Conservation (phyloP, 2,797 vertebrate genomes). For the Mycteria americana region DNA sequence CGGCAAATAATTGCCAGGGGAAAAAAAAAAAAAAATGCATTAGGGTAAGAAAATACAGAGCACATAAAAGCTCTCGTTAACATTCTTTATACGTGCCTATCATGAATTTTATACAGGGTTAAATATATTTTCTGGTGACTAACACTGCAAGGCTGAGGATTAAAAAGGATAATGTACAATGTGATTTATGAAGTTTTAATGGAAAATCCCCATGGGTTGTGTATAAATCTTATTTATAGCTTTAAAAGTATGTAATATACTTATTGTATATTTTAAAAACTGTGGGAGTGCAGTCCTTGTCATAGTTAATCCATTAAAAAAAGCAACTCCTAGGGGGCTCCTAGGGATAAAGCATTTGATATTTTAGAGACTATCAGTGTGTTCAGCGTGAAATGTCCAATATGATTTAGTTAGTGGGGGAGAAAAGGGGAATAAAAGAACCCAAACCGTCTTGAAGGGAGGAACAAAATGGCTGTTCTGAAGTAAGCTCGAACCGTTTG, state of each 20-base stretch:
- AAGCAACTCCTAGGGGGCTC: conserved; percentile 47
- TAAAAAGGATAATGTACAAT: conserved; percentile 71
- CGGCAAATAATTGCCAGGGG: conserved; percentile 13
- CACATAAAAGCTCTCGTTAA: conserved; percentile 50
- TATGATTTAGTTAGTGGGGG: not conserved
- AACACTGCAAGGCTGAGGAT: conserved; percentile 63
- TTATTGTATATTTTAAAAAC: conserved; percentile 73
- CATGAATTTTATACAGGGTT: conserved; percentile 58
- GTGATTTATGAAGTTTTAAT: conserved; percentile 79
- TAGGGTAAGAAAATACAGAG: conserved; percentile 6
- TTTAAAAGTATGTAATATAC: conserved; percentile 73
- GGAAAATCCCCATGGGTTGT: conserved; percentile 76
- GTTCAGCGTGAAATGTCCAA: conserved; percentile 42
- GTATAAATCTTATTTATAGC: conserved; percentile 79
- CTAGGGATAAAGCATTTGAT: conserved; percentile 34
- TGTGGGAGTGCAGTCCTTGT: conserved; percentile 68
- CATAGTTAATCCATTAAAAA: conserved; percentile 72
- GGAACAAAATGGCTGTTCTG: not conserved
- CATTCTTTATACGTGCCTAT: conserved; percentile 37
- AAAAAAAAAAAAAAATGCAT: not conserved
- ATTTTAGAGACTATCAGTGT: not conserved
- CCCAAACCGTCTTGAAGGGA: not conserved
- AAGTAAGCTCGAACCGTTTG: not conserved
- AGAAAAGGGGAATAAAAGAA: not conserved
- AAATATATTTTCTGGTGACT: conserved; percentile 65